phyloP scores from a whole-genome alignment of 2,113 vertebrate species.

The Azemiops feae region DNA sequence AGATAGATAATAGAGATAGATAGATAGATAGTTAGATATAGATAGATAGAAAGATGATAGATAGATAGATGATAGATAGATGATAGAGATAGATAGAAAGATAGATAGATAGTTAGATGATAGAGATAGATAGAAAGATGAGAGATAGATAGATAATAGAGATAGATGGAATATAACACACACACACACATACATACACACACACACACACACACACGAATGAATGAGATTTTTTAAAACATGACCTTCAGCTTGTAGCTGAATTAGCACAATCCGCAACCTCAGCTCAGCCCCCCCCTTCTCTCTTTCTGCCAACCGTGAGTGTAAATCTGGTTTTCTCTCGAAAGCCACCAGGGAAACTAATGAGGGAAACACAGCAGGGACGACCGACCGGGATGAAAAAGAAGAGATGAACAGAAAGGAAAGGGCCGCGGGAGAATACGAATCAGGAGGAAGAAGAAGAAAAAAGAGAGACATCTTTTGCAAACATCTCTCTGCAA shows the following conservation, averaged over 20 bases:
- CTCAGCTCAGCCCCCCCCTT: too few species aligned
- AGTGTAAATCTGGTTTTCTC: background rate
- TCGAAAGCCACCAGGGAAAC: background rate
- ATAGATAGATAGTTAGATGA: too few species aligned
- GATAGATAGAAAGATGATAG: too few species aligned
- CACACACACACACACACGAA: background rate
- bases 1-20: too few species aligned
- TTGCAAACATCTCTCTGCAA: conserved; percentile 8
- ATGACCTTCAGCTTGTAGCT: background rate
- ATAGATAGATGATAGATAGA: too few species aligned
- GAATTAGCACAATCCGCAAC: background rate
- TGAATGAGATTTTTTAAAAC: background rate
- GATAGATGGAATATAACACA: too few species aligned
- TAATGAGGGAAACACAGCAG: background rate
- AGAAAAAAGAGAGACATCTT: background rate
- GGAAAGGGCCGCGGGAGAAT: background rate
- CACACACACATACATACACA: too few species aligned
- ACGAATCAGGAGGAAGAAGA: background rate
- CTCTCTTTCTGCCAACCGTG: too few species aligned
- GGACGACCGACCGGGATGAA: background rate
- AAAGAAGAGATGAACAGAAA: background rate
- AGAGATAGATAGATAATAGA: too few species aligned
- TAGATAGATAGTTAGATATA: too few species aligned
- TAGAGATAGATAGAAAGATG: too few species aligned
- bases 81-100: too few species aligned